These are phyloP conservation scores for Pantherophis guttatus DNA, from an alignment of 2,113 vertebrate species.

Conservation along the genomic window DNA sequence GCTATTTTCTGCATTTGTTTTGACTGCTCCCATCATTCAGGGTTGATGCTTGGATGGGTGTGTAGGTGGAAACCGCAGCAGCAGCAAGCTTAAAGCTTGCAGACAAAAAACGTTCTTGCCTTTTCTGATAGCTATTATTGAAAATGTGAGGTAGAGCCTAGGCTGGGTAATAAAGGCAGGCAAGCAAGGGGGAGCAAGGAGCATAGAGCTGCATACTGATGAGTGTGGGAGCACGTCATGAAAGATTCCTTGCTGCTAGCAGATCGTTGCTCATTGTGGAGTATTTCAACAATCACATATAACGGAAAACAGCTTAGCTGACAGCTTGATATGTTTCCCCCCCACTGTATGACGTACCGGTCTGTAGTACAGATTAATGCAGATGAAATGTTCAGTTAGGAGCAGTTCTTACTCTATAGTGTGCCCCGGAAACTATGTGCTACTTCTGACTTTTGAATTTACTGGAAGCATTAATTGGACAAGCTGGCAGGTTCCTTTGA, in stretches of 20 bases:
- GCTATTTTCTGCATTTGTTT: slow-evolving; percentile 83
- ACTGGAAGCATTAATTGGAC: slow-evolving; percentile 75
- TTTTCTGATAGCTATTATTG: slow-evolving; percentile 92
- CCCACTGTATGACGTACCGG: slow-evolving; percentile 67
- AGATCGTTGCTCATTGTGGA: slow-evolving; percentile 84
- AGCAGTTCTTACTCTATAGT: slow-evolving; percentile 69
- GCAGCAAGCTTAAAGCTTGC: slow-evolving; percentile 79
- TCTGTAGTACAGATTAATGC: slow-evolving; percentile 79
- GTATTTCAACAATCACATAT: slow-evolving; percentile 80
- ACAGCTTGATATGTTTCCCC: slow-evolving; percentile 70
- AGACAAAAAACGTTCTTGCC: slow-evolving; percentile 84
- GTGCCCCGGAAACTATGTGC: slow-evolving; percentile 76
- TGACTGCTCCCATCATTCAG: slow-evolving; percentile 81
- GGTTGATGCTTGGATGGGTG: slow-evolving; percentile 81
- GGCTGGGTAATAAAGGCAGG: slow-evolving; percentile 83
- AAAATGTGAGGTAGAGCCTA: slow-evolving; percentile 85
- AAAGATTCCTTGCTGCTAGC: slow-evolving; percentile 89
- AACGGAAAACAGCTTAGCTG: slow-evolving; percentile 77
- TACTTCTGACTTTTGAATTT: slow-evolving; percentile 75
- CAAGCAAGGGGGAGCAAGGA: slow-evolving; percentile 77
- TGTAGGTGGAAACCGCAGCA: slow-evolving; percentile 84
- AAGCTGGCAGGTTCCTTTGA: slow-evolving; percentile 98
- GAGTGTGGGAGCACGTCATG: slow-evolving; percentile 99
- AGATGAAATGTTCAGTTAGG: slow-evolving; percentile 76
- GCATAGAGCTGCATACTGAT: slow-evolving; percentile 96